phyloP scores from a whole-genome alignment of 2,888 invertebrate species.

The Empis stercorea region DNA sequence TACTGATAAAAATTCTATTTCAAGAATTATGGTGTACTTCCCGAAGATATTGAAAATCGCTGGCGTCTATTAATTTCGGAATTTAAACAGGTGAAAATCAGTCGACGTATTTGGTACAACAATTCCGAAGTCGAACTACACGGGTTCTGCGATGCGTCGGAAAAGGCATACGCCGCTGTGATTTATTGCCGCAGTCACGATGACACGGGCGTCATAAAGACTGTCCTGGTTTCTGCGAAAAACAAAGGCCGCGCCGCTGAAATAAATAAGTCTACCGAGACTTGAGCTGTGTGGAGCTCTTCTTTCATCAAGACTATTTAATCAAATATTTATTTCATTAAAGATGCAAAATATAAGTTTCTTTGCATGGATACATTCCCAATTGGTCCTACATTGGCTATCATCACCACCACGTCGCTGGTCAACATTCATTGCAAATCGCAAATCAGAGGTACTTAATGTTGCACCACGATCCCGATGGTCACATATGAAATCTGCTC shows the following conservation, averaged over 20 bases:
- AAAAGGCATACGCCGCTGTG: background rate
- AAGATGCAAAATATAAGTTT: background rate
- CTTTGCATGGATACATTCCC: constrained; percentile 13
- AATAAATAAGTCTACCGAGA: background rate
- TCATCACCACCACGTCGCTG: constrained; percentile 13
- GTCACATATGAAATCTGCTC: constrained; percentile 12
- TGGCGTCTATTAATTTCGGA: background rate
- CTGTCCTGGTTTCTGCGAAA: background rate
- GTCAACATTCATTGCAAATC: constrained; percentile 17
- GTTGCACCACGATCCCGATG: constrained; percentile 5
- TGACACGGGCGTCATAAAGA: too few species aligned
- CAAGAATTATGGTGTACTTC: background rate
- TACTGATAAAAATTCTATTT: background rate
- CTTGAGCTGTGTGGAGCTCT: constrained; percentile 9
- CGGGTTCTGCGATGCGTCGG: background rate
- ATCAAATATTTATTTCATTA: background rate
- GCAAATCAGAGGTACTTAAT: constrained; percentile 14
- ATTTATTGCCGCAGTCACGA: background rate
- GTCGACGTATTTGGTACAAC: background rate
- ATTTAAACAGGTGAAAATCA: background rate
- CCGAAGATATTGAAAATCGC: background rate
- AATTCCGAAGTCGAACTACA: background rate
- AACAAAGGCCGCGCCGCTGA: background rate
- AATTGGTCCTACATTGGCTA: constrained; percentile 15
- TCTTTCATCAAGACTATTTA: constrained; percentile 4